Base-by-base conservation (phyloP, 1,140 invertebrate genomes). In the Drosophila lacertosa region DNA sequence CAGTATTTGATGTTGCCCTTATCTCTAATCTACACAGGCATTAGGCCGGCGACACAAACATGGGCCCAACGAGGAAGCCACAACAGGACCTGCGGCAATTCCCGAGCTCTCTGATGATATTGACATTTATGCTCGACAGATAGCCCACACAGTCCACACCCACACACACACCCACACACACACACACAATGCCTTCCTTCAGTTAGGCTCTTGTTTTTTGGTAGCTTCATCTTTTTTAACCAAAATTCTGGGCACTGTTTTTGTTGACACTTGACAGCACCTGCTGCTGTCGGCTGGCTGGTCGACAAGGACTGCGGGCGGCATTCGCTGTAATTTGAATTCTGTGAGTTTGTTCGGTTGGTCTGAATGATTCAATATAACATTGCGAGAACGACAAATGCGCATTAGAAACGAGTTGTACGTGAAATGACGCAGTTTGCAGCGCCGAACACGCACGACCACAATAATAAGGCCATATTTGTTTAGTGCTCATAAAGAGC, bases 21-120 rank as follows among this genome's bases (percentile, higher is more conserved):
- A 86, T 88, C 81, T 86, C 70, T 88, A 88, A 86, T 86, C 82
- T 86, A 88, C 77, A 88, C 77, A 70, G 66, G 82, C 77, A 86
- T 86, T 86, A 86, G 66, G 51, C 70, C 57, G 18, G 54, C 68
- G 77, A 88, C 82, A 81, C 55, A 80, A 88, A 74, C 73, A 72
- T 69, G 59, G 64, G 67, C 35, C 54, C 9, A 45, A 51, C 42
- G 39, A 64, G 55, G 62, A 84, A 74, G 73, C 44, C 69, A 83
- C 54, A 78, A 78, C 54, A 71, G 45, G 42, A 60, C 83, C 82
- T 69, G 74, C 51, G 63, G 74, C 70, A 42, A 40, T 67, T 58
- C 47, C 42, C 26, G 50, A 71, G 74, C 55, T 50, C 59, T 50
- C 82, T 74, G 65, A 81, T 77, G 81, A 64, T 86, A 88, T 81